Percentiles rank a stretch among this genome's conserved stretches.
Conservation (phyloP, 2,113 vertebrate species). For the Poeciliopsis turrubarensis region DNA sequence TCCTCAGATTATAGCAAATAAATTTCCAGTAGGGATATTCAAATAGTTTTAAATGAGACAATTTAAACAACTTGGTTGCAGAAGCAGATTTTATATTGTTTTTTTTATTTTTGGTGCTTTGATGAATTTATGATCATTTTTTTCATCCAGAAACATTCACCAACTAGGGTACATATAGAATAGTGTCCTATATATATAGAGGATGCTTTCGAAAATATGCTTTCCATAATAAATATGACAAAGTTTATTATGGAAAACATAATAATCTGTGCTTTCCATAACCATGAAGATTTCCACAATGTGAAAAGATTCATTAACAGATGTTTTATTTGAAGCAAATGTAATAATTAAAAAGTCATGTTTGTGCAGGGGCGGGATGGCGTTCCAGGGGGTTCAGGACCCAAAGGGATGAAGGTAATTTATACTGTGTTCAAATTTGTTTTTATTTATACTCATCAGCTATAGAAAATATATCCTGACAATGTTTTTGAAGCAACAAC, state of each 20-base stretch:
- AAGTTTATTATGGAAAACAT: neutral
- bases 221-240: neutral
- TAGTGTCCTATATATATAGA: too few relatives aligned
- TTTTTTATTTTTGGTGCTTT: too few relatives aligned
- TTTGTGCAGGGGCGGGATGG: slow-evolving; percentile 73
- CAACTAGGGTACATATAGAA: too few relatives aligned
- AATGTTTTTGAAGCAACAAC: neutral
- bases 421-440: neutral
- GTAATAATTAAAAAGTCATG: neutral
- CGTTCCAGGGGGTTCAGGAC: slow-evolving; percentile 59
- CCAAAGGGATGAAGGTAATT: slow-evolving; percentile 77
- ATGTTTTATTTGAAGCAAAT: neutral
- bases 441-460: neutral
- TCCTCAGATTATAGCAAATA: too few relatives aligned
- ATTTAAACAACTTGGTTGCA: too few relatives aligned
- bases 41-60: too few relatives aligned
- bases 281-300: neutral
- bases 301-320: neutral
- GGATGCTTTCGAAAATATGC: neutral
- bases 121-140: too few relatives aligned
- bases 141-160: too few relatives aligned
- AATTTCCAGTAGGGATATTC: too few relatives aligned
- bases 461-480: neutral
- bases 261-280: too few relatives aligned
- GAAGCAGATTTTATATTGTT: too few relatives aligned